These are phyloP conservation scores for Brachypodius melanocephalos DNA, from an alignment of 2,113 vertebrate species.

Conservation along the genomic window DNA sequence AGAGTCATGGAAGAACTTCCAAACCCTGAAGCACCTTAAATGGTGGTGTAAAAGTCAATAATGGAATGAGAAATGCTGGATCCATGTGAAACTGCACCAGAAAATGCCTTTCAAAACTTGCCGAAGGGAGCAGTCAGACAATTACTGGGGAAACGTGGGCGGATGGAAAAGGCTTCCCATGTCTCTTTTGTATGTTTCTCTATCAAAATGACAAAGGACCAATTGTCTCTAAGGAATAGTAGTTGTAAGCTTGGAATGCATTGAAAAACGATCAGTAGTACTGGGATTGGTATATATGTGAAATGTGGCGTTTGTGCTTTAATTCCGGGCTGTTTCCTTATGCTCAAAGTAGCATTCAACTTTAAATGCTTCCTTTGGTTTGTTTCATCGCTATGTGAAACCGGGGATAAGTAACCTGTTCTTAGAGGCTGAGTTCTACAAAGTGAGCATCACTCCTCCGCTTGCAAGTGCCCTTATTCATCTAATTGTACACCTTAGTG, in stretches of 20 bases:
- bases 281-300: background rate
- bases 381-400: background rate
- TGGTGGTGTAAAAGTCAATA: background rate
- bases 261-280: background rate
- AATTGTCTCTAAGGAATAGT: slow-evolving; percentile 3
- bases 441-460: background rate
- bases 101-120: slow-evolving; percentile 34
- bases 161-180: slow-evolving; percentile 36
- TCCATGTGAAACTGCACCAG: background rate
- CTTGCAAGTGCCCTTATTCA: background rate
- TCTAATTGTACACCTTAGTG: background rate
- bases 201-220: slow-evolving; percentile 42
- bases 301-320: background rate
- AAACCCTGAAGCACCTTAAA: background rate
- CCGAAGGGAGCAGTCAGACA: background rate
- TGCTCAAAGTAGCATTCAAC: background rate
- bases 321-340: background rate
- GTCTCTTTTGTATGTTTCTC: slow-evolving; percentile 2
- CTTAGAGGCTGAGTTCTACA: background rate
- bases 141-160: background rate
- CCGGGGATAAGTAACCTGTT: background rate
- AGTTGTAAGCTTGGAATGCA: slow-evolving; percentile 15
- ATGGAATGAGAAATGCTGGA: background rate
- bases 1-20: background rate
- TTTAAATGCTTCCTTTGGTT: background rate